A percentile compares a stretch with the other conserved stretches of the same genome.
phyloP scores from a whole-genome alignment of 2,113 vertebrate genomes.

The Atlantisia rogersi region DNA sequence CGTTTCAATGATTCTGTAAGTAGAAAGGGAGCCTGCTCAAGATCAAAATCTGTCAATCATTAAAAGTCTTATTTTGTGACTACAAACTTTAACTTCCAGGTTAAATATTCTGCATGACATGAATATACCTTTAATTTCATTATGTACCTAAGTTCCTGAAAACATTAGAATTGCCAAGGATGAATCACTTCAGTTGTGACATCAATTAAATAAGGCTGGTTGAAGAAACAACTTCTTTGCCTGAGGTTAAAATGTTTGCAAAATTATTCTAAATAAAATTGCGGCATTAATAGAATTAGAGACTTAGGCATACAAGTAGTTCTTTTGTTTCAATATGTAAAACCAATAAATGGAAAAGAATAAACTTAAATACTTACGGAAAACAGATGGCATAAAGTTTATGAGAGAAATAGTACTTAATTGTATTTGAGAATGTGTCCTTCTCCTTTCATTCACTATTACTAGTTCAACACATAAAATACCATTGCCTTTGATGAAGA shows the following conservation, averaged over 20 bases:
- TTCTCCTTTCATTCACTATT: neutral
- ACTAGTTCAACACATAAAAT: neutral
- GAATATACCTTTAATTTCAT: neutral
- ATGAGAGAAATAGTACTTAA: neutral
- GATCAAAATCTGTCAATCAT: neutral
- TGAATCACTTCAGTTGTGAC: neutral
- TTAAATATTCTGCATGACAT: neutral
- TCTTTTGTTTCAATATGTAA: neutral
- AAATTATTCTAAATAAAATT: neutral
- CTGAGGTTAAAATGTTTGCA: neutral
- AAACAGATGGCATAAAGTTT: neutral
- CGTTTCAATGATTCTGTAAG: neutral
- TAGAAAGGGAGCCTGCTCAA: neutral
- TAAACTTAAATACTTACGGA: neutral
- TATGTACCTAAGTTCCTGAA: conserved; percentile 10
- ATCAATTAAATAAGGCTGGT: conserved; percentile 5
- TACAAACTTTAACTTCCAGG: neutral
- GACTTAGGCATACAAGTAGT: neutral
- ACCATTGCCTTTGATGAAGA: neutral
- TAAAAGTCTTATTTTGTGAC: neutral
- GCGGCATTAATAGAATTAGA: neutral
- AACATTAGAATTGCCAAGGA: neutral
- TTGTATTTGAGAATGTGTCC: neutral
- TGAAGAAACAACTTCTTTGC: neutral
- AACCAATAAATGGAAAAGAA: neutral